A percentile compares a stretch with the other conserved stretches of the same genome.
phyloP scores from a whole-genome alignment of 2,113 vertebrate genomes.

The Chascanopsetta lugubris region DNA sequence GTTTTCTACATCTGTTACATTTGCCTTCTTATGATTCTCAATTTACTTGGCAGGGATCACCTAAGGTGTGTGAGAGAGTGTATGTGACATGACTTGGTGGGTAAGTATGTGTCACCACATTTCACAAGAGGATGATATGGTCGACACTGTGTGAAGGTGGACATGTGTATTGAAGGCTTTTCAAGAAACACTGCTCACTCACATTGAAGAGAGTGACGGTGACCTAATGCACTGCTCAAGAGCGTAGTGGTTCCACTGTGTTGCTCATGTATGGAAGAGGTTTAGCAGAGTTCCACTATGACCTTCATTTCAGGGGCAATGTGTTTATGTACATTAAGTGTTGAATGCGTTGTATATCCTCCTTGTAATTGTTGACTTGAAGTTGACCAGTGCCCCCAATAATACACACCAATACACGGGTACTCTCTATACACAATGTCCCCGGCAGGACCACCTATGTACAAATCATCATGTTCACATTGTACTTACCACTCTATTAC shows the following conservation, averaged over 20 bases:
- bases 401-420: not conserved
- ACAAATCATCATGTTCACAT: not conserved
- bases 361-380: not conserved
- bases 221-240: no score
- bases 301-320: no score
- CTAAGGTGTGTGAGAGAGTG: slow-evolving; percentile 21
- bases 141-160: no score
- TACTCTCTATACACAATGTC: not conserved
- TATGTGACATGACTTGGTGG: slow-evolving; percentile 23
- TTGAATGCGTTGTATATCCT: not conserved
- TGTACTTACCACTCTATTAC: not conserved
- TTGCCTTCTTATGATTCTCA: slow-evolving; percentile 48
- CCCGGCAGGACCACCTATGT: not conserved
- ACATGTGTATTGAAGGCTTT: not conserved
- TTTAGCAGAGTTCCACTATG: no score
- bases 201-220: no score
- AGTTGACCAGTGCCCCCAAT: not conserved
- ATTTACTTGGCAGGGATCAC: slow-evolving; percentile 47
- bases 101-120: slow-evolving; percentile 22
- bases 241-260: no score
- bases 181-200: no score
- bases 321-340: no score
- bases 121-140: slow-evolving; percentile 7
- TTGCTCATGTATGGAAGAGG: no score
- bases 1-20: slow-evolving; percentile 39